Evolutionary conservation across 1,140 invertebrate species (phyloP).

Genomic region (Anoplophora glabripennis): DNA sequence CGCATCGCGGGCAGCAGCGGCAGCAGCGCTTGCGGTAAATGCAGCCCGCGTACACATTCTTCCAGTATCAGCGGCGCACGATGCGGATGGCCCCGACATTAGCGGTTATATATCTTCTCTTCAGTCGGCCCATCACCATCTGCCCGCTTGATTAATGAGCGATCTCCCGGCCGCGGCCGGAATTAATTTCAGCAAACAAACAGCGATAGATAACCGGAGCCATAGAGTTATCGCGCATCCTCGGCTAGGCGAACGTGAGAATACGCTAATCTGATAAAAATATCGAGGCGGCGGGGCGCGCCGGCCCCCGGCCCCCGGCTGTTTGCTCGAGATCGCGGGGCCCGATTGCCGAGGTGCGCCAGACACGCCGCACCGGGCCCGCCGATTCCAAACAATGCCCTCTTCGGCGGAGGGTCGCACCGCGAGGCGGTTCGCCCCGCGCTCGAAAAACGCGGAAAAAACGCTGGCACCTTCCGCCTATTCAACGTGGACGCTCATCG

Average conservation of each 20-base stretch:
- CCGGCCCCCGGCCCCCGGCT: slow-evolving; percentile 28
- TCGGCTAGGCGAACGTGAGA: slow-evolving; percentile 42
- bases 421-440: too few relatives aligned
- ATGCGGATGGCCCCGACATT: too few relatives aligned
- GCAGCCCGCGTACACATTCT: too few relatives aligned
- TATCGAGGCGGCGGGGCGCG: slow-evolving; percentile 35
- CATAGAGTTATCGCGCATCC: slow-evolving; percentile 33
- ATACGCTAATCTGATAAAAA: slow-evolving; percentile 46
- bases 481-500: too few relatives aligned
- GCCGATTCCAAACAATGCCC: too few relatives aligned
- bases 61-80: too few relatives aligned
- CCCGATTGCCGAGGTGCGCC: slow-evolving; percentile 36
- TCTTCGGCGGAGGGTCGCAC: too few relatives aligned
- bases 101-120: slow-evolving; percentile 6
- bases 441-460: too few relatives aligned
- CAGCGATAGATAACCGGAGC: slow-evolving; percentile 30
- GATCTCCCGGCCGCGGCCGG: slow-evolving; percentile 32
- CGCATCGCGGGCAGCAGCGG: too few relatives aligned
- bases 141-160: slow-evolving; percentile 37
- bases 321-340: slow-evolving; percentile 31
- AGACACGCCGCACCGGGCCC: slow-evolving; percentile 24
- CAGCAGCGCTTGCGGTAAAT: too few relatives aligned
- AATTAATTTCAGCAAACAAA: slow-evolving; percentile 45
- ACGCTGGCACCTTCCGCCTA: too few relatives aligned
- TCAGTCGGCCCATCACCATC: slow-evolving; percentile 32